Evolutionary conservation across 1,140 invertebrate genomes (phyloP), one percentile per base, ranked within the genome.

Genomic region (Drosophila chauvacae): DNA sequence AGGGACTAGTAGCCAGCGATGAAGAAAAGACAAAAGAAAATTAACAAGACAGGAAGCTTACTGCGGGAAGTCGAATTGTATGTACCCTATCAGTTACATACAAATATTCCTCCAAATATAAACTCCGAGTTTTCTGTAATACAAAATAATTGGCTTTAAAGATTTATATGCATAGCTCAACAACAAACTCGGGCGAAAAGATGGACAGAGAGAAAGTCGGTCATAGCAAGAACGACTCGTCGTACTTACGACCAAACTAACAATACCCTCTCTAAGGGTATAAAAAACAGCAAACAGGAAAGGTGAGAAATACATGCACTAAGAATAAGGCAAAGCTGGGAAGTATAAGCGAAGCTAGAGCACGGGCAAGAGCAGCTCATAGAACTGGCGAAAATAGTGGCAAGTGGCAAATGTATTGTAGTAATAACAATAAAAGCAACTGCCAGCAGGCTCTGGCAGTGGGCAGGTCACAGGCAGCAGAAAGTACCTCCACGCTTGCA

Each of bases 361-460:
- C 16, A 37, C 7, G 20, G 33, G 9, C 51, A 55, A 16, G 13
- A 45, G 62, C 62, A 69, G 63, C 39, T 45, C 51, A 41, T 48
- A 68, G 70, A 70, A 39, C 81, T 80, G 63, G 82, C 84, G 80
- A 80, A 80, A 88, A 87, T 88, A 87, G 84, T 88, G 80, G 77
- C 75, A 72, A 88, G 77, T 87, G 84, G 80, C 84, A 87, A 87
- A 87, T 87, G 84, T 87, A 87, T 87, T 87, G 84, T 87, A 88
- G 84, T 87, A 87, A 87, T 87, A 87, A 87, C 84, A 87, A 87
- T 87, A 87, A 87, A 87, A 87, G 84, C 84, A 83, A 87, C 84
- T 83, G 84, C 69, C 64, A 83, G 72, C 71, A 80, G 84, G 62
- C 80, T 59, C 41, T 72, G 55, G 53, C 28, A 28, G 7, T 16